These are phyloP conservation scores for Hypomesus transpacificus DNA, from an alignment of 2,113 vertebrate species.

Conservation along the genomic window DNA sequence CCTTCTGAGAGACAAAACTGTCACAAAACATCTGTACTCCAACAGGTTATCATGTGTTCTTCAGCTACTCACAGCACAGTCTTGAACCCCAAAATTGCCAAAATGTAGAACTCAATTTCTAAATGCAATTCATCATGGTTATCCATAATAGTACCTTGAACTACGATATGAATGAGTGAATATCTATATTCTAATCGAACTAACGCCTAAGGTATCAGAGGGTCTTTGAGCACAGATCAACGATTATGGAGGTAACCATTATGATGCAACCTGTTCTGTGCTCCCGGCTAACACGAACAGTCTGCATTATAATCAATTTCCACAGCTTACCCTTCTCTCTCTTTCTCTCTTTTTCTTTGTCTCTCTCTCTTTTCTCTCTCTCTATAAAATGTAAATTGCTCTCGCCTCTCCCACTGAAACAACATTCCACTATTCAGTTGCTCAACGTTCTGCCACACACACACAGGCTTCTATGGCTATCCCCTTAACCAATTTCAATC, in stretches of 20 bases:
- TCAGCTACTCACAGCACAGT: too few relatives aligned
- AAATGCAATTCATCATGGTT: too few relatives aligned
- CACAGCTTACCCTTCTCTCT: slow-evolving; percentile 38
- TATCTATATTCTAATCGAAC: too few relatives aligned
- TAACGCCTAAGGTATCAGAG: too few relatives aligned
- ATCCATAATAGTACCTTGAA: too few relatives aligned
- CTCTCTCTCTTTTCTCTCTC: too few relatives aligned
- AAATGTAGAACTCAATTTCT: too few relatives aligned
- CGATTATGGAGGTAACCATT: slow-evolving; percentile 32
- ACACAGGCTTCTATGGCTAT: slow-evolving; percentile 13
- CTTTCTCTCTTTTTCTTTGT: background rate
- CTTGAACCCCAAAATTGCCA: too few relatives aligned
- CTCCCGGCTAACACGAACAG: slow-evolving; percentile 39
- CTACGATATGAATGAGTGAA: too few relatives aligned
- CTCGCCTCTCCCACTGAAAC: slow-evolving; percentile 42
- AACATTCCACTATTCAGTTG: slow-evolving; percentile 20
- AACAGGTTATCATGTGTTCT: too few relatives aligned
- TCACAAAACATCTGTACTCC: too few relatives aligned
- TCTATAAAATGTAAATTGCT: slow-evolving; percentile 32
- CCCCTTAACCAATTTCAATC: slow-evolving; percentile 40
- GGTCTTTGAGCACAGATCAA: slow-evolving; percentile 9
- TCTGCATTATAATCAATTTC: slow-evolving; percentile 61
- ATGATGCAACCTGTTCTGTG: slow-evolving; percentile 32
- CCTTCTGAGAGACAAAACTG: too few relatives aligned
- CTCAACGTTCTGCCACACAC: background rate